A percentile compares a stretch with the other conserved stretches of the same genome.
phyloP scores from a whole-genome alignment of 2,797 vertebrate genomes.

The Enoplosus armatus region DNA sequence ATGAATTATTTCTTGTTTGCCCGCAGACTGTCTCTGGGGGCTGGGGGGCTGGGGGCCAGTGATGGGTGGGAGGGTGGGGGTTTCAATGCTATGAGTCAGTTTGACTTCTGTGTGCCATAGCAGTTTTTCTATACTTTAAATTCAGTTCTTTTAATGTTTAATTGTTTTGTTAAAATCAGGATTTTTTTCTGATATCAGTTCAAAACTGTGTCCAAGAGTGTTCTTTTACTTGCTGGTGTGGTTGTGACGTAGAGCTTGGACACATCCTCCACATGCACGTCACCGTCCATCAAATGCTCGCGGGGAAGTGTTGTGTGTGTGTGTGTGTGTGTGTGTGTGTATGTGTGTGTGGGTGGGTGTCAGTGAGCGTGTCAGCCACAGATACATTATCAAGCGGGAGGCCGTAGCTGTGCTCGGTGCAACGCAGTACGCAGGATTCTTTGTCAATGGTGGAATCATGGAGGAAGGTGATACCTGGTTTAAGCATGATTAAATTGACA shows the following conservation, averaged over 20 bases:
- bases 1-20: conserved; percentile 93
- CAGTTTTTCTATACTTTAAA: neutral
- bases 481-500: conserved; percentile 87
- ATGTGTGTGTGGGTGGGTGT: conserved; percentile 35
- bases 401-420: conserved; percentile 53
- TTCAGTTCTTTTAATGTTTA: neutral
- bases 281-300: conserved; percentile 15
- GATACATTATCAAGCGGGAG: conserved; percentile 72
- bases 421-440: conserved; percentile 73
- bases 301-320: conserved; percentile 41
- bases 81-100: conserved; percentile 72
- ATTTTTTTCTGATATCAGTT: neutral
- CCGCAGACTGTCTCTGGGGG: conserved; percentile 79
- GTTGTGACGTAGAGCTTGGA: conserved; percentile 2
- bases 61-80: conserved; percentile 34
- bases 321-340: conserved; percentile 36
- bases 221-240: neutral
- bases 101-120: conserved; percentile 49
- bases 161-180: neutral
- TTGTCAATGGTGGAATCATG: conserved; percentile 83
- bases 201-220: neutral
- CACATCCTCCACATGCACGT: neutral
- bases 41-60: conserved; percentile 65
- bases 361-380: conserved; percentile 62
- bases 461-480: conserved; percentile 84